A percentile compares a stretch with the other conserved stretches of the same genome.
Evolutionary conservation across 2,113 vertebrate genomes (phyloP).

Genomic region (Rallus limicola): DNA sequence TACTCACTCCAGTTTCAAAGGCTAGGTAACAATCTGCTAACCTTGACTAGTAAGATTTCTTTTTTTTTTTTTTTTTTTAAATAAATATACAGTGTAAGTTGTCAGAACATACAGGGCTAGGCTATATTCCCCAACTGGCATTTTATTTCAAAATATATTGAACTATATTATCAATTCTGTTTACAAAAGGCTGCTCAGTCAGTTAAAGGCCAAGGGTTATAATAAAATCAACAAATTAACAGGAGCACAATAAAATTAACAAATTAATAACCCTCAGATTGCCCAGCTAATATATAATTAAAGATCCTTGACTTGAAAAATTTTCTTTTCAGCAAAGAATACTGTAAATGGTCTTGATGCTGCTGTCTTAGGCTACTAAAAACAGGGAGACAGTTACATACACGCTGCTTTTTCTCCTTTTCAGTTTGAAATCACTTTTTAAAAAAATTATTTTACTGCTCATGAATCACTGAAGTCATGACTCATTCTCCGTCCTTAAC

Average conservation of each 20-base stretch:
- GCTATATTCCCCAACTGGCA: neutral
- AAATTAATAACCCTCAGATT: neutral
- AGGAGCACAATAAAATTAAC: slow-evolving; percentile 17
- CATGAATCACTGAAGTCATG: neutral
- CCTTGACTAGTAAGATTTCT: neutral
- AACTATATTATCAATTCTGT: neutral
- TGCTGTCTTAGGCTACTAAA: neutral
- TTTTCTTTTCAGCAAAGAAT: slow-evolving; percentile 4
- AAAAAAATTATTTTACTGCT: neutral
- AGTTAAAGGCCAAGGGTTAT: neutral
- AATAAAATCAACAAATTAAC: slow-evolving; percentile 26
- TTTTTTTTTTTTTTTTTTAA: neutral
- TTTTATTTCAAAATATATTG: slow-evolving; percentile 10
- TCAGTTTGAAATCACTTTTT: neutral
- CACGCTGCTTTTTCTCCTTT: neutral
- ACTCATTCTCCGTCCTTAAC: neutral
- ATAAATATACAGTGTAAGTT: neutral
- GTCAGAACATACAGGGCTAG: neutral
- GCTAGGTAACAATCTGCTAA: slow-evolving; percentile 31
- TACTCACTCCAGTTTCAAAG: slow-evolving; percentile 7
- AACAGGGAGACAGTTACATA: neutral
- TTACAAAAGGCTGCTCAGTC: slow-evolving; percentile 4
- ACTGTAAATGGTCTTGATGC: neutral
- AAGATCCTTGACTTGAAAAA: neutral
- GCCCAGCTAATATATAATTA: slow-evolving; percentile 20